These are phyloP conservation scores for Trachythela sp. DNA, from an alignment of 64 coral and sea anemone genomes.

Conservation along the genomic window DNA sequence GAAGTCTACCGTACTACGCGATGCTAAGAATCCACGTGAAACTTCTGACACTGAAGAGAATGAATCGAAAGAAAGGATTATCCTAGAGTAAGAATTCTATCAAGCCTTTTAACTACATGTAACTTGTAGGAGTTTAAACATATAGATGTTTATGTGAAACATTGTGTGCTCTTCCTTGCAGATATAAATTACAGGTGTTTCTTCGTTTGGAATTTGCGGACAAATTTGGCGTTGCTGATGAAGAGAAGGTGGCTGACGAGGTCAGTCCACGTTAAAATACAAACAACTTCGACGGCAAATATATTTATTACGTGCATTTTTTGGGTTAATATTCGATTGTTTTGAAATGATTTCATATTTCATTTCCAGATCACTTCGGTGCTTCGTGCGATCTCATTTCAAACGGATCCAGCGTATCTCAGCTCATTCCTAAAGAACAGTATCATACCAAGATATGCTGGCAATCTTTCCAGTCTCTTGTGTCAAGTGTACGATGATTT, in stretches of 20 bases:
- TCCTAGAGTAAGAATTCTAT: neutral
- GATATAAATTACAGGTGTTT: constrained; percentile 15
- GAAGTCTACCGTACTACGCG: neutral
- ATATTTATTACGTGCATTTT: neutral
- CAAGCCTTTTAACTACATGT: neutral
- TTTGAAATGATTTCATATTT: neutral
- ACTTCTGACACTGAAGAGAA: neutral
- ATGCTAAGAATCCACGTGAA: neutral
- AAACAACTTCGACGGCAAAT: neutral
- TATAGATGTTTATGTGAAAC: neutral
- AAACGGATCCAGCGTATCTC: constrained; percentile 15
- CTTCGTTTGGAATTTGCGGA: neutral
- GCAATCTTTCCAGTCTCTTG: constrained; percentile 57
- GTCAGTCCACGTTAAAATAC: neutral
- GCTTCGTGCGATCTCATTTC: neutral
- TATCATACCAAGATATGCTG: constrained; percentile 10
- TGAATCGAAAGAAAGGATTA: neutral
- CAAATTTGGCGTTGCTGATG: neutral
- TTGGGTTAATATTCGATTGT: neutral
- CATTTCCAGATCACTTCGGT: neutral
- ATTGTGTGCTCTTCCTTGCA: neutral
- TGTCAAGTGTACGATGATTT: constrained; percentile 85
- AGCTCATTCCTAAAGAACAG: neutral
- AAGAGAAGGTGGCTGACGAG: neutral
- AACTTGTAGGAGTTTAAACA: neutral